Conservation (phyloP, 2,888 invertebrate species). For the Eupsilia transversa region DNA sequence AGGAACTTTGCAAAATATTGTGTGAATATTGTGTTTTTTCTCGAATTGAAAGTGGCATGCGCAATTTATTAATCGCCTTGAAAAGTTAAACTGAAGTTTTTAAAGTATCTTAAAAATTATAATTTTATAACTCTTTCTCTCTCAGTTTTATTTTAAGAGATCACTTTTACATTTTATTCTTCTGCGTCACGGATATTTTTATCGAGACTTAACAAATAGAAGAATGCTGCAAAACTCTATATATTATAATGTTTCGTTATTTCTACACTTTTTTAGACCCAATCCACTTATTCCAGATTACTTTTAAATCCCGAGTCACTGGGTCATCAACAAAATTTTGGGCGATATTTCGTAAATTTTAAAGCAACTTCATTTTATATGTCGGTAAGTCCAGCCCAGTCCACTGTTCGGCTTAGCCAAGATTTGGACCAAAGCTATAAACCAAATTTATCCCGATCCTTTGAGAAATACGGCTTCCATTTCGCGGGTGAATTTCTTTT, state of each 20-base stretch:
- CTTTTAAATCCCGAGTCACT: neutral
- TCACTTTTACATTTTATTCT: neutral
- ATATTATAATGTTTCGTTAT: too few relatives aligned
- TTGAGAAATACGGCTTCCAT: conserved; percentile 59
- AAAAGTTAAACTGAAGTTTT: neutral
- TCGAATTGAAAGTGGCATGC: neutral
- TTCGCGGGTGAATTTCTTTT: conserved; percentile 58
- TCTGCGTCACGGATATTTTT: too few relatives aligned
- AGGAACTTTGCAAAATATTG: too few relatives aligned
- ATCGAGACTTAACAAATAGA: too few relatives aligned
- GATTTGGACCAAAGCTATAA: conserved; percentile 58
- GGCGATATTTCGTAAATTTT: conserved; percentile 38
- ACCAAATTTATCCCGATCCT: conserved; percentile 61
- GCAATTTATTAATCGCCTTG: neutral
- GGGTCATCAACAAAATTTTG: conserved; percentile 7
- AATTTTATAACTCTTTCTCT: neutral
- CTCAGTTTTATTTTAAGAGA: neutral
- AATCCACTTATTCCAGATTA: neutral
- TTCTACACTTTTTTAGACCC: neutral
- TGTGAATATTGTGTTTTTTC: neutral
- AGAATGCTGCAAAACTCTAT: too few relatives aligned
- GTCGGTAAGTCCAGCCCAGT: conserved; percentile 34
- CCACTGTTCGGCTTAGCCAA: conserved; percentile 50
- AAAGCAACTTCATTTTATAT: conserved; percentile 39
- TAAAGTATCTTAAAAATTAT: neutral